These are phyloP conservation scores for Heterodera carotae DNA, from an alignment of 1,140 invertebrate species.

Conservation along the genomic window DNA sequence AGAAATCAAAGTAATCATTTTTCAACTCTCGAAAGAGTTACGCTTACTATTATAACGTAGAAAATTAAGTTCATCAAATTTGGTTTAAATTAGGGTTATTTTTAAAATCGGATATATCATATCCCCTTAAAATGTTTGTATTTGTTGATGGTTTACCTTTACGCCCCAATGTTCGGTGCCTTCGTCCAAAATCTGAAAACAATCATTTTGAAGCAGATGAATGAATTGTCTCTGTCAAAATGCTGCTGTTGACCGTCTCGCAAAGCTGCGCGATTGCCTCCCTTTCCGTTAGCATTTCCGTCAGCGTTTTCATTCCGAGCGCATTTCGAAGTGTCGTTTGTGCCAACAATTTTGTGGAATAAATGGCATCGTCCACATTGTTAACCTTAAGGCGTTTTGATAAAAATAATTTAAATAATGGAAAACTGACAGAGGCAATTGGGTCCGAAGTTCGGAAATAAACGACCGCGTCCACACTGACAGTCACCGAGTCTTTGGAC, in stretches of 20 bases:
- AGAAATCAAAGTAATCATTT: too few relatives aligned
- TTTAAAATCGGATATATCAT: too few relatives aligned
- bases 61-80: too few relatives aligned
- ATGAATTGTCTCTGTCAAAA: too few relatives aligned
- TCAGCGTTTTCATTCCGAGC: constrained; percentile 68
- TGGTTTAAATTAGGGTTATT: too few relatives aligned
- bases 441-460: constrained; percentile 65
- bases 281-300: constrained; percentile 69
- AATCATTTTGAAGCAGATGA: not conserved
- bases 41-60: too few relatives aligned
- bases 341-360: constrained; percentile 68
- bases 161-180: constrained; percentile 67
- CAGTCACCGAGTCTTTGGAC: constrained; percentile 64
- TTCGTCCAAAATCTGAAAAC: constrained; percentile 57
- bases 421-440: constrained; percentile 63
- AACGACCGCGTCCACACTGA: constrained; percentile 63
- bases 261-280: constrained; percentile 68
- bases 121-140: too few relatives aligned
- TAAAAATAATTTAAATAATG: not conserved
- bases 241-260: constrained; percentile 51
- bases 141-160: too few relatives aligned
- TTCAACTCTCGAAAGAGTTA: too few relatives aligned
- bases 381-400: constrained; percentile 58
- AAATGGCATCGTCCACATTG: constrained; percentile 69
- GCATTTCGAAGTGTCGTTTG: constrained; percentile 68